Conservation (phyloP, 35 echinoderm and acorn worm genomes). For the Apostichopus californicus region DNA sequence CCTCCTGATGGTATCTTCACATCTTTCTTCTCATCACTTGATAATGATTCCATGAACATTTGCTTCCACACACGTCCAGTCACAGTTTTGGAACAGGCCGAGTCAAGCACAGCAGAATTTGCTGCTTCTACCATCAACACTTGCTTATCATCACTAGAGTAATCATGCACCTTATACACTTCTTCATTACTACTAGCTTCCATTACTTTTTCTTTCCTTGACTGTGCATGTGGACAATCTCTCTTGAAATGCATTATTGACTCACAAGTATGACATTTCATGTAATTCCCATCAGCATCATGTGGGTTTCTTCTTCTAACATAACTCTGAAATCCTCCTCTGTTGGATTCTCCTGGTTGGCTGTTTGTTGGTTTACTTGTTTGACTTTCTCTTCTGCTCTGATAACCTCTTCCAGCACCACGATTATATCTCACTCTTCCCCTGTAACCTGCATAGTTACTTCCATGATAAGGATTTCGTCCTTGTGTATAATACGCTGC, state of each 20-base stretch:
- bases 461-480: no score
- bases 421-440: no score
- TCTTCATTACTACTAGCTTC: neutral
- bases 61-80: slow-evolving; percentile 6
- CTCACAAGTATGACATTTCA: slow-evolving; percentile 24
- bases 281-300: neutral
- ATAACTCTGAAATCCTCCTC: no score
- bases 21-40: slow-evolving; percentile 15
- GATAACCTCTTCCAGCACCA: no score
- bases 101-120: slow-evolving; percentile 28
- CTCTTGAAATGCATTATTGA: slow-evolving; percentile 9
- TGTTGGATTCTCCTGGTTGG: no score
- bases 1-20: slow-evolving; percentile 40
- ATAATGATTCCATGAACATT: neutral
- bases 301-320: neutral
- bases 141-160: neutral
- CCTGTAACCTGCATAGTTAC: no score
- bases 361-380: no score
- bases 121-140: slow-evolving; percentile 22
- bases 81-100: neutral
- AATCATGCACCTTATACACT: slow-evolving; percentile 41
- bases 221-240: neutral
- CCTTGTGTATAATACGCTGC: no score
- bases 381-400: no score
- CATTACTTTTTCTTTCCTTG: neutral